Evolutionary conservation across 2,113 vertebrate species (phyloP), one percentile per base, ranked within the genome.

Genomic region (Pao palembangensis): DNA sequence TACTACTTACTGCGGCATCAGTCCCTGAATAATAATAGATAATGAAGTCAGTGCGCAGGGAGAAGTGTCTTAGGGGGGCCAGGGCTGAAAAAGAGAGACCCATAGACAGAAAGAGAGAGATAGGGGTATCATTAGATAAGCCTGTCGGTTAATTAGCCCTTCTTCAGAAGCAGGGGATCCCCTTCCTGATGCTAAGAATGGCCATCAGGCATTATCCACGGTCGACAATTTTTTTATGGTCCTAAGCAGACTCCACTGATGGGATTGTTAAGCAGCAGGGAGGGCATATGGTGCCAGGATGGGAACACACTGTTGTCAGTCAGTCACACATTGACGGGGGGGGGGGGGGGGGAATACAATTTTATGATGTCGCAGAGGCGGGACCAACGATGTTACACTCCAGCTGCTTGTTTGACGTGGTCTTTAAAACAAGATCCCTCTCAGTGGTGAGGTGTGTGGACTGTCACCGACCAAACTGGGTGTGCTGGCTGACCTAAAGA

Each of bases 21-120:
- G 85, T 65, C 87, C 89, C 89, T 91, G 92, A 92, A 94, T 94
- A 91, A 93, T 91, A 94, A 94, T 90, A 82, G 89, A 85, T 91
- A 91, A 93, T 93, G 92, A 88, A 92, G 89, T 83, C 75, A 76
- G 80, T 44, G 42, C 85, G 70, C 64, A 71, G 73, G 73, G 88
- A 75, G 61, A 79, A 44, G 58, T 66, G 83, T 87, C 82, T 79
- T 70, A 79, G 83, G 78, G 67, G 79, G 81, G 78, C 66, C 61
- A 13, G 56, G 64, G 56, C 69, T 73, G 83, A 88, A 81, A 80
- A 77, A 67, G 80, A 75, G 63, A 75, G 63, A 69, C 34, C 34
- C 41, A 56, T 3, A 64, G 58, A 73, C 52, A 64, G 64, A 67
- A 50, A 80, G 69, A 72, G 55, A 80, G 73, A 73, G 80, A 83